phyloP scores from a whole-genome alignment of 2,797 vertebrate genomes.

The Enteromius mattozi region DNA sequence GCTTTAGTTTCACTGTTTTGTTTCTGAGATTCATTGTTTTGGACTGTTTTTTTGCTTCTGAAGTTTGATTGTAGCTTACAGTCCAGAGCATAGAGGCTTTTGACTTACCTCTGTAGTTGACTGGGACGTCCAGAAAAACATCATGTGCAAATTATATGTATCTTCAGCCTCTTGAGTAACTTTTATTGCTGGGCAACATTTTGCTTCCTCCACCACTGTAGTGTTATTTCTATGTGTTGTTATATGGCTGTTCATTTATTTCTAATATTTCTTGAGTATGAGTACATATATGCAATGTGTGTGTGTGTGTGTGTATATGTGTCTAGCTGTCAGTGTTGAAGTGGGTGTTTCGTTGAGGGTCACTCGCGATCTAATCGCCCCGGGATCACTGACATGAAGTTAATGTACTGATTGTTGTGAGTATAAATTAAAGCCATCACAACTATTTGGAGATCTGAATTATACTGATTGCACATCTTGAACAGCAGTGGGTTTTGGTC shows the following conservation, averaged over 20 bases:
- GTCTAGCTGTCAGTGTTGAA: slow-evolving; percentile 13
- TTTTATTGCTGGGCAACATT: slow-evolving; percentile 11
- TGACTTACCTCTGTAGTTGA: slow-evolving; percentile 25
- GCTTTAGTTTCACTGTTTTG: not conserved
- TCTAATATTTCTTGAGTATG: not conserved
- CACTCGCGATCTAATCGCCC: not conserved
- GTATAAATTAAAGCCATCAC: slow-evolving; percentile 31
- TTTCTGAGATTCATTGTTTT: not conserved
- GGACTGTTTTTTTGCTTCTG: not conserved
- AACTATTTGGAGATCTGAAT: slow-evolving; percentile 44
- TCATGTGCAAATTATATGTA: not conserved
- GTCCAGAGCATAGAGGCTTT: not conserved
- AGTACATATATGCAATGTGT: not conserved
- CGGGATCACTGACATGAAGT: slow-evolving; percentile 25
- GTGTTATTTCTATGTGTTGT: not conserved
- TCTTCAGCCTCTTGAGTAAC: not conserved
- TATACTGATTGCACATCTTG: slow-evolving; percentile 40
- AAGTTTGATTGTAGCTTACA: not conserved
- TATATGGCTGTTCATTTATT: not conserved
- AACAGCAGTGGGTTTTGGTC: slow-evolving; percentile 50
- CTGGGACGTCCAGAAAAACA: not conserved
- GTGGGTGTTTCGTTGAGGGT: slow-evolving; percentile 8
- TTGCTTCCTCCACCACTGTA: not conserved
- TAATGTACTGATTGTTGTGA: slow-evolving; percentile 40
- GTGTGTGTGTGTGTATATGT: not conserved